Evolutionary conservation across 2,797 vertebrate species (phyloP).

Genomic region (Pseudochirops cupreus): DNA sequence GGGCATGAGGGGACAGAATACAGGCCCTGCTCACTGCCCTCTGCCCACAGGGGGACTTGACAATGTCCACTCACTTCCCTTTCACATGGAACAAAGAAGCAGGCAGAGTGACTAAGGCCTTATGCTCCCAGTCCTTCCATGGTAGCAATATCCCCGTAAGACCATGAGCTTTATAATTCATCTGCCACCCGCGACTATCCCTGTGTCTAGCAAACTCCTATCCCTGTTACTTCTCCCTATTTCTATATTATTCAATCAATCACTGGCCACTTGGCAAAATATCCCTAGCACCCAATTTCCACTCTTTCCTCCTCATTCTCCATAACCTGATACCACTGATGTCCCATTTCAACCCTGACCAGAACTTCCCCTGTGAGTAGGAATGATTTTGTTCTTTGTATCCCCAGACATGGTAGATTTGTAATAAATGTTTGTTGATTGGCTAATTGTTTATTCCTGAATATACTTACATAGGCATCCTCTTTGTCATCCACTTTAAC

Average conservation of each 20-base stretch:
- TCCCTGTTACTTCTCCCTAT: not conserved
- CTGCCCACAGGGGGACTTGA: not conserved
- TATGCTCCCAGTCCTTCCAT: not conserved
- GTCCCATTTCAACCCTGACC: not conserved
- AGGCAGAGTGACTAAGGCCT: not conserved
- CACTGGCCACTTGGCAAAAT: not conserved
- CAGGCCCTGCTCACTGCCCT: not conserved
- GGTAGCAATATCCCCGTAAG: not conserved
- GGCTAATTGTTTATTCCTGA: not conserved
- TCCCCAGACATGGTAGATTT: no score
- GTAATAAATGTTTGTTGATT: constrained; percentile 14
- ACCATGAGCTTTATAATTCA: not conserved
- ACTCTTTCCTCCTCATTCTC: not conserved
- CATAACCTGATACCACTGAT: not conserved
- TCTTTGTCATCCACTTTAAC: constrained; percentile 11
- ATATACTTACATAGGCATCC: not conserved
- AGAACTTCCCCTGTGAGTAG: not conserved
- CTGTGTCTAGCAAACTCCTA: not conserved
- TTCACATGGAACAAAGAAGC: not conserved
- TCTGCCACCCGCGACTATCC: not conserved
- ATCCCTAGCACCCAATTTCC: not conserved
- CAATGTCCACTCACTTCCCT: not conserved
- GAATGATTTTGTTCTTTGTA: no score
- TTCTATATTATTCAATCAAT: not conserved
- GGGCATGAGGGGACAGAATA: not conserved